Evolutionary conservation across 2,113 vertebrate species (phyloP), one percentile per base, ranked within the genome.

Genomic region (Strigops habroptila): DNA sequence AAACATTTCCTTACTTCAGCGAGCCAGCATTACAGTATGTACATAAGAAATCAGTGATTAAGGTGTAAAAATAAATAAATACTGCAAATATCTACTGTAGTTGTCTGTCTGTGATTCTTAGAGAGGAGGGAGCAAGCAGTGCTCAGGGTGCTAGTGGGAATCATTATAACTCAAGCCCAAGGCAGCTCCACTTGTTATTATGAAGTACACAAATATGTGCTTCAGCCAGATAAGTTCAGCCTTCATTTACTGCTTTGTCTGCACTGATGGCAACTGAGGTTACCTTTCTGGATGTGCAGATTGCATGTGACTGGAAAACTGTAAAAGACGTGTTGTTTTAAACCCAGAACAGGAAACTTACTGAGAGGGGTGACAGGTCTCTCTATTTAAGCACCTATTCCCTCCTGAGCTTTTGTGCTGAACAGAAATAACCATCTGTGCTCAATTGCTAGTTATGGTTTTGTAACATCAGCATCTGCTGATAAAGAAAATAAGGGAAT

Each of bases 391-490:
- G 84, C 83, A 82, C 35, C 55, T 96, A 95, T 91, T 97, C 93
- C 94, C 95, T 91, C 92, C 76, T 88, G 96, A 98, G 95, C 65
- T 81, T 91, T 96, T 94, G 70, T 94, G 88, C 77, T 74, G 67
- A 95, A 90, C 84, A 93, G 93, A 95, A 86, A 96, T 96, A 76
- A 96, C 97, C 97, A 98, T 98, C 97, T 98, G 97, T 83, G 91
- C 96, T 96, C 92, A 97, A 94, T 97, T 97, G 94, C 91, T 96
- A 85, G 94, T 82, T 96, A 97, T 13, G 49, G 46, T 97, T 97
- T 97, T 95, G 80, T 97, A 98, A 98, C 94, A 96, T 97, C 98
- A 98, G 95, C 97, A 98, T 98, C 97, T 98, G 97, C 93, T 97
- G 97, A 96, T 95, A 93, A 95, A 96, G 90, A 97, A 97, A 97